A percentile compares a stretch with the other conserved stretches of the same genome.
These are phyloP conservation scores for Phalacrocorax pelagicus DNA, from an alignment of 2,113 vertebrate genomes.

Conservation along the genomic window DNA sequence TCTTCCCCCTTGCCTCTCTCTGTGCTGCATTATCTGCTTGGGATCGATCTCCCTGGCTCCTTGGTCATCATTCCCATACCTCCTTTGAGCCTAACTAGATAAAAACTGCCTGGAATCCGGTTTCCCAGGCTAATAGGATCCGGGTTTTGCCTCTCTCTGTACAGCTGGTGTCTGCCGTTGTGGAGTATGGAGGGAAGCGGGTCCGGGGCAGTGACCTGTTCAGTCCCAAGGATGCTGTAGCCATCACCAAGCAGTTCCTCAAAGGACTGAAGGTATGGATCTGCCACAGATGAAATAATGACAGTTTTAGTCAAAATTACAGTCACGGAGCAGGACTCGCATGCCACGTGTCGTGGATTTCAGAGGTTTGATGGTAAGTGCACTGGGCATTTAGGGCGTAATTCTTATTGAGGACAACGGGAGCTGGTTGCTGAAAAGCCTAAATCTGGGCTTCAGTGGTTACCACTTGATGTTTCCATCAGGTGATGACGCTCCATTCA, in stretches of 20 bases:
- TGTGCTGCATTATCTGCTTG: not conserved
- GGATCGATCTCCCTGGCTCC: not conserved
- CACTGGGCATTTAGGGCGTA: not conserved
- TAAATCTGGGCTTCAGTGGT: not conserved
- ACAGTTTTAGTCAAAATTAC: not conserved
- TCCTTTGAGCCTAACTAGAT: not conserved
- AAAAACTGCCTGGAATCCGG: too few species aligned
- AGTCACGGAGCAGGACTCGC: not conserved
- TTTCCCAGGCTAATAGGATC: not conserved
- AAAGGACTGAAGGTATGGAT: constrained; percentile 90
- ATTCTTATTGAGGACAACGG: accelerated
- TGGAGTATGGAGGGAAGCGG: constrained; percentile 93
- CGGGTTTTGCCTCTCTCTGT: not conserved
- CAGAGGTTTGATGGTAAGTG: not conserved
- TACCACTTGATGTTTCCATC: accelerated
- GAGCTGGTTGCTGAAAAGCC: not conserved
- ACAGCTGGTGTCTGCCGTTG: constrained; percentile 86
- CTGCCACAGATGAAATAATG: accelerated
- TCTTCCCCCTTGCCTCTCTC: not conserved
- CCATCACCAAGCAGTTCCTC: constrained; percentile 98
- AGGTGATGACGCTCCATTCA: not conserved
- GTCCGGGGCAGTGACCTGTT: constrained; percentile 92
- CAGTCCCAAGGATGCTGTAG: constrained; percentile 89
- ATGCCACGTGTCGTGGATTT: not conserved
- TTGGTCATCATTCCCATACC: not conserved